Conservation (phyloP, 2,797 vertebrate species). For the Steatocranus sp. region DNA sequence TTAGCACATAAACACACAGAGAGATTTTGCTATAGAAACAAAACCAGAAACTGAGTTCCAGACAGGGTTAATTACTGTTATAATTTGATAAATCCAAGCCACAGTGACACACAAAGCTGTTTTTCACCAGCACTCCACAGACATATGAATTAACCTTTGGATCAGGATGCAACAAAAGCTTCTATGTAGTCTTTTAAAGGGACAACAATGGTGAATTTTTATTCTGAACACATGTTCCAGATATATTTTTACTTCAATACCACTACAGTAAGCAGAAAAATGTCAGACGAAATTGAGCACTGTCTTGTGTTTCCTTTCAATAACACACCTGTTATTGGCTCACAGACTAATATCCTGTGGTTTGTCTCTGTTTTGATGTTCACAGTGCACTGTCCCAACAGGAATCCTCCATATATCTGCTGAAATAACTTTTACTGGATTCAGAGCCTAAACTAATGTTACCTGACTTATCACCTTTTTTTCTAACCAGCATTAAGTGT, state of each 20-base stretch:
- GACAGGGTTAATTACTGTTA: slow-evolving; percentile 1
- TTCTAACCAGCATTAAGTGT: neutral
- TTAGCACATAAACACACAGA: neutral
- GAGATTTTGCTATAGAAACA: neutral
- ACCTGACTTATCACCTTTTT: neutral
- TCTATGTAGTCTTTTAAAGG: neutral
- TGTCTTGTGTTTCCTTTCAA: neutral
- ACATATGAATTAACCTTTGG: neutral
- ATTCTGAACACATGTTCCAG: neutral
- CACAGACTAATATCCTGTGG: neutral
- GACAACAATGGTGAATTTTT: neutral
- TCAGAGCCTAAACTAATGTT: neutral
- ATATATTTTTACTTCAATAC: neutral
- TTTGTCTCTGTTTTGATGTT: neutral
- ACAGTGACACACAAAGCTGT: neutral
- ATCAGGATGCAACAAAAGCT: neutral
- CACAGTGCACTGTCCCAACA: neutral
- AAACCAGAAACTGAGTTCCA: neutral
- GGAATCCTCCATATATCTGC: neutral
- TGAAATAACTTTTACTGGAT: neutral
- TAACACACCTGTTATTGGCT: neutral
- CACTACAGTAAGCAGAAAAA: neutral
- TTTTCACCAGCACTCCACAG: neutral
- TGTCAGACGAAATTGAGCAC: neutral
- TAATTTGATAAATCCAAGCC: neutral